These are phyloP conservation scores for Rhinolophus sinicus DNA, from an alignment of 2,113 vertebrate species.

Conservation along the genomic window DNA sequence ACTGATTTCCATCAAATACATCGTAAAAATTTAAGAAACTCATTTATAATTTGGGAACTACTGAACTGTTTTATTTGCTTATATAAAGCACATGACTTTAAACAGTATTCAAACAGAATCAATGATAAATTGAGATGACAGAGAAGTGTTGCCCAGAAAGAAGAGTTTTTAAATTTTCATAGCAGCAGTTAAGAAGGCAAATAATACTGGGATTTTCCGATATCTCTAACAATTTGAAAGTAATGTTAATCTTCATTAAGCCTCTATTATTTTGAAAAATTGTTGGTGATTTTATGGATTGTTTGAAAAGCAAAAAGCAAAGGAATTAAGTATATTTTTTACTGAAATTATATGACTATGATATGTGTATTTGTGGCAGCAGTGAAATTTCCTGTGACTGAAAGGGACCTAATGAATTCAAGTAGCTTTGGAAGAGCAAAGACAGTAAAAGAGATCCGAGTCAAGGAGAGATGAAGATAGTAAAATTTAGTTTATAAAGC, in stretches of 20 bases:
- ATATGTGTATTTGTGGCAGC: neutral
- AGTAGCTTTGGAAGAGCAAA: neutral
- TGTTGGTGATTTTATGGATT: constrained; percentile 37
- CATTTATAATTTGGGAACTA: neutral
- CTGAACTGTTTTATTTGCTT: constrained; percentile 30
- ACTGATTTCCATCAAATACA: constrained; percentile 20
- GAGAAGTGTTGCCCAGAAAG: neutral
- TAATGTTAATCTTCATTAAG: neutral
- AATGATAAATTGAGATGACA: constrained; percentile 32
- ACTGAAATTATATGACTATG: neutral
- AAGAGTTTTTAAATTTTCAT: constrained; percentile 38
- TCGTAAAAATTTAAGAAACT: constrained; percentile 37
- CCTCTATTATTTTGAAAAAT: constrained; percentile 26
- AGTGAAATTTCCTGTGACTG: neutral
- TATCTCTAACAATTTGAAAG: constrained; percentile 27
- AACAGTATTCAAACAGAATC: constrained; percentile 11
- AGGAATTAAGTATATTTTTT: neutral
- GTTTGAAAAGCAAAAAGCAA: neutral
- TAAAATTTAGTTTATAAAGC: neutral
- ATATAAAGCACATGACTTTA: neutral
- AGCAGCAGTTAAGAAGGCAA: constrained; percentile 13
- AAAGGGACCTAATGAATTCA: neutral
- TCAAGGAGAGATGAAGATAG: neutral
- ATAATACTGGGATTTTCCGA: neutral
- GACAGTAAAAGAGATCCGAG: neutral